A percentile compares a stretch with the other conserved stretches of the same genome.
phyloP scores from a whole-genome alignment of 2,113 vertebrate species.

The Salminus brasiliensis region DNA sequence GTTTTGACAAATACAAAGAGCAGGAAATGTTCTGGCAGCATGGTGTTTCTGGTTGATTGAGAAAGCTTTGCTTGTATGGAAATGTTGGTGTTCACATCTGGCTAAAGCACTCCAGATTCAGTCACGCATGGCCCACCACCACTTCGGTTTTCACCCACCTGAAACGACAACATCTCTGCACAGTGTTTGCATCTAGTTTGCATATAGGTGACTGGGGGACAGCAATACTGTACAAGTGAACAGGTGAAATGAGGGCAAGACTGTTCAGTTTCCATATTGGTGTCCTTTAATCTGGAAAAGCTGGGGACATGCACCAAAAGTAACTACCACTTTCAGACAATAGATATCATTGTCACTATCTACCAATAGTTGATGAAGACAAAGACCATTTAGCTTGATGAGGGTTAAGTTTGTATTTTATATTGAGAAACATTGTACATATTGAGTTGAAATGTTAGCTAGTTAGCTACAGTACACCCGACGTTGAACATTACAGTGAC shows the following conservation, averaged over 20 bases:
- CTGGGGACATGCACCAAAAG: background rate
- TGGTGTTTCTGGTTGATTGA: background rate
- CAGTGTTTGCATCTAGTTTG: slow-evolving; percentile 54
- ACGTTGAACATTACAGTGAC: no score
- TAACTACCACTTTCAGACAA: no score
- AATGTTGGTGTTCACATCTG: slow-evolving; percentile 50
- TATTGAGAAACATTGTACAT: no score
- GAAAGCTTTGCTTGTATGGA: slow-evolving; percentile 45
- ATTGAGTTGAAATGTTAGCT: no score
- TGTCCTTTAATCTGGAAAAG: background rate
- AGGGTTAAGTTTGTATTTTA: no score
- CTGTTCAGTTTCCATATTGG: background rate
- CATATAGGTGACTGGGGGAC: slow-evolving; percentile 45
- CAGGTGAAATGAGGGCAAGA: slow-evolving; percentile 28
- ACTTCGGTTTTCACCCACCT: slow-evolving; percentile 54
- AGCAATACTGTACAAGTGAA: slow-evolving; percentile 31
- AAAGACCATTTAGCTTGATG: no score
- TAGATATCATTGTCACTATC: no score
- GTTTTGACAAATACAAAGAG: slow-evolving; percentile 1
- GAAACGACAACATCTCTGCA: slow-evolving; percentile 47
- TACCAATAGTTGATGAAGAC: no score
- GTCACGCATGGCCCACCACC: slow-evolving; percentile 45
- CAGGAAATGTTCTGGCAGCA: background rate
- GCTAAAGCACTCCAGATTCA: slow-evolving; percentile 49
- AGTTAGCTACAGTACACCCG: no score